Percentiles rank a stretch among this genome's conserved stretches.
These are phyloP conservation scores for Carduelis carduelis DNA, from an alignment of 2,797 vertebrate genomes.

Conservation along the genomic window DNA sequence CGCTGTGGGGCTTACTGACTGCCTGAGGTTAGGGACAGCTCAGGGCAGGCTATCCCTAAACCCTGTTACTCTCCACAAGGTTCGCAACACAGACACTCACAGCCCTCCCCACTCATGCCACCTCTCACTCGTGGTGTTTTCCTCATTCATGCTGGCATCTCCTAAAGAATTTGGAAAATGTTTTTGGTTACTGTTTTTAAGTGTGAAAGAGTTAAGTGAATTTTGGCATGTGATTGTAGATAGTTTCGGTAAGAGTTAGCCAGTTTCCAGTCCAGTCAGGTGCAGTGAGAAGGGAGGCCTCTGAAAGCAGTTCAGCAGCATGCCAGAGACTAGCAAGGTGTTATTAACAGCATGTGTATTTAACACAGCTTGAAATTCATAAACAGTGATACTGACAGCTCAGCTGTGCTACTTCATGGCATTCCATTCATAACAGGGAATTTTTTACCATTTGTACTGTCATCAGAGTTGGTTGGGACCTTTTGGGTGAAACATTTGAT, in stretches of 20 bases:
- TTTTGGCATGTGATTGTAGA: neutral
- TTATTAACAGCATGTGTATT: neutral
- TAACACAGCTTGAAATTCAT: neutral
- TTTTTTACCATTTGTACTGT: neutral
- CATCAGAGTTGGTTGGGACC: neutral
- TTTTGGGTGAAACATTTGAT: neutral
- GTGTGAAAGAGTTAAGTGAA: neutral
- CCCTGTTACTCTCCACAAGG: neutral
- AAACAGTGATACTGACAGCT: neutral
- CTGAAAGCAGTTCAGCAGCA: conserved; percentile 3
- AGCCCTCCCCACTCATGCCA: neutral
- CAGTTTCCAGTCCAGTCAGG: neutral
- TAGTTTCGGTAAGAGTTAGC: neutral
- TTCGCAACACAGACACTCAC: neutral
- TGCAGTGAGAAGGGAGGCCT: neutral
- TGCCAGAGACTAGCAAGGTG: neutral
- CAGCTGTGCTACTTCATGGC: neutral
- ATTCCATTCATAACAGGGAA: neutral
- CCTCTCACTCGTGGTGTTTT: neutral
- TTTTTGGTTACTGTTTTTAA: neutral
- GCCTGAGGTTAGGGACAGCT: neutral
- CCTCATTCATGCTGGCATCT: neutral
- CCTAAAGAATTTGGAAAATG: neutral
- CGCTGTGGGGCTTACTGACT: rapidly evolving
- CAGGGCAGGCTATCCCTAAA: neutral